Evolutionary conservation across 30 jellyfish, hydroid and myxozoan species (phyloP), one percentile per base, ranked within the genome.

Genomic region (Aurelia coerulea): DNA sequence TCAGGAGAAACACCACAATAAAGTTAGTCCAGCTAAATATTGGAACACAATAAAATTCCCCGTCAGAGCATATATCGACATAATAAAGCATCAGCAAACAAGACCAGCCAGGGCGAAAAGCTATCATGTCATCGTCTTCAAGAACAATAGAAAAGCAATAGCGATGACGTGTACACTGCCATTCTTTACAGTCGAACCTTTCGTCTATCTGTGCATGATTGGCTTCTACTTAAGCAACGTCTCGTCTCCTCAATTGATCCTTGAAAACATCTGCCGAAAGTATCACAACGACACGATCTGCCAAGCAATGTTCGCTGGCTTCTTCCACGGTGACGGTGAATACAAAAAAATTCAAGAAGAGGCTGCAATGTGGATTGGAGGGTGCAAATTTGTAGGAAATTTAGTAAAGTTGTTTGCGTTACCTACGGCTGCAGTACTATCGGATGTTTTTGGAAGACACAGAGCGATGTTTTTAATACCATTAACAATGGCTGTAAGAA

Each of bases 391-490:
- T 3, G 5, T 73, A 19, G 32, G 69, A 13, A 73, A 73, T 23
- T 0, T 49, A 16, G 70, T 73, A 13, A 73, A 66, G 70, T 46
- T 73, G 13, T 73, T 73, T 17, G 84, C 70, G 10, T 23, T 73
- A 16, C 84, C 84, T 46, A 73, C 84, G 1, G 70, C 50, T 49
- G 84, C 70, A 1, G n/a, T 73, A 16, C 56, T 73, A 8, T 37
- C 84, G 7, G 84, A 73, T 49, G 84, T 73, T 13, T 73, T 73
- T 6, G 84, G 84, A 34, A 46, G 84, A 15, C 65, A 17, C 46
- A 66, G 62, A 52, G 84, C 84, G 31, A 73, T 73, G 84, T 73
- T 73, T 73, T 68, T 73, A 13, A 54, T 73, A 31, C 84, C 84
- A 37, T 1, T 73, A 11, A 51, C 58, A 18, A n/a, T 73, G 9